Percentiles rank a stretch among this genome's conserved stretches.
Evolutionary conservation across 2,797 vertebrate genomes (phyloP).

Genomic region (Hylomyscus alleni): DNA sequence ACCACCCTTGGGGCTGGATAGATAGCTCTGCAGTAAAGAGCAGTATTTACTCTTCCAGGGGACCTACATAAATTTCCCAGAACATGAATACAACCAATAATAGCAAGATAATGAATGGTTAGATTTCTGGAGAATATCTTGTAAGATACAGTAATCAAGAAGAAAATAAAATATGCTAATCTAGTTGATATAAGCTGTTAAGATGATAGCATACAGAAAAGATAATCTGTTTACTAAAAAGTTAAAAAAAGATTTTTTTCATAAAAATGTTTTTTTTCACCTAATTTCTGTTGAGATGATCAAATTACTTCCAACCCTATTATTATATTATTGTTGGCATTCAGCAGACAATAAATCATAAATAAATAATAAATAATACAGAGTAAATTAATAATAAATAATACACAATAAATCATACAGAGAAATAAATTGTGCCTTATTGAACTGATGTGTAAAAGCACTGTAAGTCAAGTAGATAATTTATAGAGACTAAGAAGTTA

Average conservation of each 20-base stretch:
- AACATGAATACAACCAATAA: not conserved
- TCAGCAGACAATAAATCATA: conserved; percentile 11
- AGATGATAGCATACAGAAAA: not conserved
- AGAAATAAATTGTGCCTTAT: not conserved
- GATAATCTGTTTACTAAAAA: not conserved
- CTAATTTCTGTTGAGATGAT: conserved; percentile 14
- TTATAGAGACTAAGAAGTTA: not conserved
- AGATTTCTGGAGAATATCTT: not conserved
- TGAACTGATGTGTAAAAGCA: not conserved
- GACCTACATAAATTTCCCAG: not conserved
- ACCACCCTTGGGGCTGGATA: not conserved
- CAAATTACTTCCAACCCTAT: not conserved
- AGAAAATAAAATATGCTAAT: not conserved
- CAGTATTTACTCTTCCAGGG: not conserved
- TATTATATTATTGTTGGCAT: not conserved
- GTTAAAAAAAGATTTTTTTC: not conserved
- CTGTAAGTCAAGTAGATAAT: not conserved
- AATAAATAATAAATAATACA: too few species aligned
- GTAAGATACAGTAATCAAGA: not conserved
- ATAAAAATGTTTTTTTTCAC: not conserved
- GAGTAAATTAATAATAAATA: too few species aligned
- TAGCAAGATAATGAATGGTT: not conserved
- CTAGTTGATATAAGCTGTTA: not conserved
- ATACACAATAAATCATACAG: not conserved
- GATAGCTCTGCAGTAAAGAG: not conserved